A percentile compares a stretch with the other conserved stretches of the same genome.
phyloP scores from a whole-genome alignment of 2,888 invertebrate genomes.

The Clitarchus hookeri region DNA sequence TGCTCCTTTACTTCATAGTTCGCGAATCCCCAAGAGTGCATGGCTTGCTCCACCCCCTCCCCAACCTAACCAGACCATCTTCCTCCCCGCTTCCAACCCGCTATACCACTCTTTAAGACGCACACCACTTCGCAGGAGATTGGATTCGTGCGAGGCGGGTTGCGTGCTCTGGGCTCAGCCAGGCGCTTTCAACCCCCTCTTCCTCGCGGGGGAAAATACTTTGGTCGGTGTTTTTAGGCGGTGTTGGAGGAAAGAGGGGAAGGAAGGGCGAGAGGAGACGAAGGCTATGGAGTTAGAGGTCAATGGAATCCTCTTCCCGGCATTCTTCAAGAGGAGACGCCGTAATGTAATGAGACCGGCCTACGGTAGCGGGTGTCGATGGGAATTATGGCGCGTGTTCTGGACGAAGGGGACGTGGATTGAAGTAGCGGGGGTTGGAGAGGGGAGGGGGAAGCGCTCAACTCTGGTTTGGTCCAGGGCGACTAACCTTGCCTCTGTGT shows the following conservation, averaged over 20 bases:
- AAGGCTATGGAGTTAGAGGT: not conserved
- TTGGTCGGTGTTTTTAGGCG: no score
- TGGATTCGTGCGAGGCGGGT: constrained; percentile 6
- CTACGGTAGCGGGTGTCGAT: not conserved
- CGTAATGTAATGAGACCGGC: not conserved
- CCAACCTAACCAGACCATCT: no score
- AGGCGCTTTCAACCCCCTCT: not conserved
- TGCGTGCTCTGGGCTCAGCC: not conserved
- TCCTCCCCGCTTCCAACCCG: no score
- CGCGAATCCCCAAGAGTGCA: constrained; percentile 2
- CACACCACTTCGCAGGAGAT: not conserved
- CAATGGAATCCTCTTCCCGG: not conserved
- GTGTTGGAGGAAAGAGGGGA: not conserved
- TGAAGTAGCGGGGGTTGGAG: not conserved
- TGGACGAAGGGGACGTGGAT: not conserved
- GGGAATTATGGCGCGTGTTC: not conserved
- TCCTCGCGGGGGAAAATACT: not conserved
- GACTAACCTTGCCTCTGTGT: not conserved
- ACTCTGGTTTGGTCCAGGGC: not conserved
- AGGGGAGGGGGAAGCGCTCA: not conserved
- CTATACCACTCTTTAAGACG: not conserved
- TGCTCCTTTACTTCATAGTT: not conserved
- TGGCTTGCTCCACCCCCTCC: not conserved
- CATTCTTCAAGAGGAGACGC: not conserved
- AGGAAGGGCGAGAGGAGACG: not conserved